Conservation (phyloP, 2,797 vertebrate species). For the Microcaecilia unicolor region DNA sequence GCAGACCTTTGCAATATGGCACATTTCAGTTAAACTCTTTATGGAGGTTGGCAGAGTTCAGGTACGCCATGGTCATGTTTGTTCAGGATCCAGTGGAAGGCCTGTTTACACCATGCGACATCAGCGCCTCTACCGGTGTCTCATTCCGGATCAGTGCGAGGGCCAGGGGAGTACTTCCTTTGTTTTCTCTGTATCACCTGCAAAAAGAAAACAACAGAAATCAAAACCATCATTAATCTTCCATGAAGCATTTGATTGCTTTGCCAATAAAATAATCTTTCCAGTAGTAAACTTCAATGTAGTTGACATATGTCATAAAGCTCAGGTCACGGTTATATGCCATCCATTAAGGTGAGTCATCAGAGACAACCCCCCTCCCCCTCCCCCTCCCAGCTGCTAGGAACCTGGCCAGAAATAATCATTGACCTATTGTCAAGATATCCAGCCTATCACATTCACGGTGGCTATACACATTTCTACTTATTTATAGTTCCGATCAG, state of each 20-base stretch:
- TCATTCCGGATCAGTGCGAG: too few species aligned
- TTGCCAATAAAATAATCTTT: conserved; percentile 57
- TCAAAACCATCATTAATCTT: conserved; percentile 47
- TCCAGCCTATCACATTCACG: conserved; percentile 45
- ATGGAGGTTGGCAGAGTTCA: too few species aligned
- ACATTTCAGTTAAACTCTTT: too few species aligned
- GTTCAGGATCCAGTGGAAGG: too few species aligned
- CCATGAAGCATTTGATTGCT: conserved; percentile 46
- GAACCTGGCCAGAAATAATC: conserved; percentile 51
- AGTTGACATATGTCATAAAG: conserved; percentile 61
- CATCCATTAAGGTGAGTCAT: conserved; percentile 55
- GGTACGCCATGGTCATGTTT: too few species aligned
- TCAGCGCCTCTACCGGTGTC: too few species aligned
- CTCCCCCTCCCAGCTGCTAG: conserved; percentile 12
- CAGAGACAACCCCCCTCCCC: conserved; percentile 33
- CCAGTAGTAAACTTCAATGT: conserved; percentile 50
- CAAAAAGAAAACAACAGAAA: conserved; percentile 5
- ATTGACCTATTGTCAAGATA: conserved; percentile 50
- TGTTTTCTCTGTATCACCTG: conserved; percentile 1
- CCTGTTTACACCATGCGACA: too few species aligned
- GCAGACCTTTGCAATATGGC: too few species aligned
- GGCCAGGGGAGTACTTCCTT: conserved; percentile 1
- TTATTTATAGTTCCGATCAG: background rate
- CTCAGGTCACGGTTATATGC: conserved; percentile 47
- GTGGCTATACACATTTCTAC: conserved; percentile 15